Conservation (phyloP, 2,797 vertebrate species). For the Morelia viridis region DNA sequence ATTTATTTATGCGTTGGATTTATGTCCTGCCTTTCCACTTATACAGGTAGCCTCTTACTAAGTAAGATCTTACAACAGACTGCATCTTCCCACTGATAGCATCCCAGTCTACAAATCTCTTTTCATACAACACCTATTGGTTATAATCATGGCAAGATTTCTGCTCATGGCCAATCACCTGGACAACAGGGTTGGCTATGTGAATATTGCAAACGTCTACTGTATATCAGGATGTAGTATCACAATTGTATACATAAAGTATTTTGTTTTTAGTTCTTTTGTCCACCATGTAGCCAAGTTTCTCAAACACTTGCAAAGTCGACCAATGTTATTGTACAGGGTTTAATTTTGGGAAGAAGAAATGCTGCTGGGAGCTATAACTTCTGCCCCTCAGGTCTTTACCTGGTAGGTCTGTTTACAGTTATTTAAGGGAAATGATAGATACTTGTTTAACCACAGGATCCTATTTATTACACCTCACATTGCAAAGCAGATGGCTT, state of each 20-base stretch:
- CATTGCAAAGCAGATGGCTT: not conserved
- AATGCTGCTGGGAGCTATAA: not conserved
- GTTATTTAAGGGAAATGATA: not conserved
- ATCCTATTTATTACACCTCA: not conserved
- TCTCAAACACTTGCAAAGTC: not conserved
- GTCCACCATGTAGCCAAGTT: not conserved
- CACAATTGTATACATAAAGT: not conserved
- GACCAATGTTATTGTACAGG: not conserved
- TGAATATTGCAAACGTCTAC: not conserved
- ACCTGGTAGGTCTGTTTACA: not conserved
- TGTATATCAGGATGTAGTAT: not conserved
- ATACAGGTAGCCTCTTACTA: not conserved
- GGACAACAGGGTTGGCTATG: not conserved
- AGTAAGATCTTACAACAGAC: not conserved
- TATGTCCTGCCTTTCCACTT: not conserved
- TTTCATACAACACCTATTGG: not conserved
- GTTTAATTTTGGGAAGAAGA: not conserved
- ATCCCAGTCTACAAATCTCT: not conserved
- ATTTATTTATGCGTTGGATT: not conserved
- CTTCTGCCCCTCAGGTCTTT: not conserved
- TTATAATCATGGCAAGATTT: not conserved
- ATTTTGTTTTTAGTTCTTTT: not conserved
- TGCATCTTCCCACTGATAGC: not conserved
- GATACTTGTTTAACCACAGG: not conserved
- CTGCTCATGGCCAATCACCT: not conserved